These are phyloP conservation scores for Lepidurus couesii DNA, from an alignment of 1,140 invertebrate genomes.

Conservation along the genomic window DNA sequence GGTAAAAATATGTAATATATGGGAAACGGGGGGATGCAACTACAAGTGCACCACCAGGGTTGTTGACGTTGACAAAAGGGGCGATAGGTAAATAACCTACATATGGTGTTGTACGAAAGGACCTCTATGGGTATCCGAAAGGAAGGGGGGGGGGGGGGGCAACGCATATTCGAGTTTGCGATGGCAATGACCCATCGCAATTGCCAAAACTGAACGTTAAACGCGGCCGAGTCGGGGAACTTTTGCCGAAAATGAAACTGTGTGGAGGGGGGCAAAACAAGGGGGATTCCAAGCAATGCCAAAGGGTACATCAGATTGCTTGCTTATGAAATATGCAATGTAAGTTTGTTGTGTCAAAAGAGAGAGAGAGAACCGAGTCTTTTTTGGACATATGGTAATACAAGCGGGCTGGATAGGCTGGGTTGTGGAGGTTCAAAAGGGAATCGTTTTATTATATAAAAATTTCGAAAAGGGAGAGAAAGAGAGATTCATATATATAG, in stretches of 20 bases:
- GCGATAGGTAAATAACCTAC: constrained; percentile 18
- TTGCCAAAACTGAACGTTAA: not conserved
- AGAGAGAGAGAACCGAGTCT: not conserved
- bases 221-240: not conserved
- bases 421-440: not conserved
- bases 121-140: not conserved
- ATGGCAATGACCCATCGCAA: constrained; percentile 4
- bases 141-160: not conserved
- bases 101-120: not conserved
- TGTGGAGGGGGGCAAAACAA: not conserved
- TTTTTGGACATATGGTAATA: not conserved
- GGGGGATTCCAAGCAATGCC: not conserved
- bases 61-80: constrained; percentile 10
- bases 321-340: not conserved
- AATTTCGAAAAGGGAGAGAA: not conserved
- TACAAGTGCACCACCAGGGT: not conserved
- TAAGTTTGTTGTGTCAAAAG: not conserved
- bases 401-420: not conserved
- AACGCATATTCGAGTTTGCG: not conserved
- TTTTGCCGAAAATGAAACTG: not conserved
- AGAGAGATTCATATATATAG: not conserved
- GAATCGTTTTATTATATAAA: not conserved
- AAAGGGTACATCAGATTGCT: not conserved
- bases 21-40: constrained; percentile 3
- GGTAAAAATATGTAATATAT: not conserved